Percentiles rank a stretch among this genome's conserved stretches.
These are phyloP conservation scores for Macrophya annulata DNA, from an alignment of 2,888 invertebrate genomes.

Conservation along the genomic window DNA sequence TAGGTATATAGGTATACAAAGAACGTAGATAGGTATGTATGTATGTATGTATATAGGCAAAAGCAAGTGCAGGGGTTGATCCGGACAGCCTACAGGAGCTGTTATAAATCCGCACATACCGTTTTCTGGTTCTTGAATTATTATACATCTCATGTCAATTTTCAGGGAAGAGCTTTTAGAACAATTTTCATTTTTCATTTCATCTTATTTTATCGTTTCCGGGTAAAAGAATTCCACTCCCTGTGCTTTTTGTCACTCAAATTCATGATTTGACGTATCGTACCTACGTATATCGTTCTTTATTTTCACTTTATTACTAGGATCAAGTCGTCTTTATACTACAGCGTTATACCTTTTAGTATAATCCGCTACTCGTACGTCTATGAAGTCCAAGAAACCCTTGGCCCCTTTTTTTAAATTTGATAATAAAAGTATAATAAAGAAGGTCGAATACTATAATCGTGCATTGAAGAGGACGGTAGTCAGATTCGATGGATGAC, in stretches of 20 bases:
- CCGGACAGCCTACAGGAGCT: neutral
- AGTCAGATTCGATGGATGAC: conserved; percentile 45
- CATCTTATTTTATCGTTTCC: too few relatives aligned
- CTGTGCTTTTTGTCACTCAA: neutral
- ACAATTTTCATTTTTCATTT: conserved; percentile 19
- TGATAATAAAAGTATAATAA: conserved; percentile 63
- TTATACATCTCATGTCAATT: conserved; percentile 6
- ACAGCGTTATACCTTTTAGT: too few relatives aligned
- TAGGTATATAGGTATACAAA: neutral
- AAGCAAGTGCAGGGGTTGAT: conserved; percentile 19
- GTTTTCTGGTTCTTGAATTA: conserved; percentile 25
- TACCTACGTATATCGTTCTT: neutral
- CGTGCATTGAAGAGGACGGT: conserved; percentile 10
- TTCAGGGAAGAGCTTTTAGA: neutral
- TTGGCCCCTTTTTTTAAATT: conserved; percentile 56
- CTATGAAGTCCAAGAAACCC: conserved; percentile 24
- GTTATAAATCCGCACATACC: neutral
- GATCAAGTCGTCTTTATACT: neutral
- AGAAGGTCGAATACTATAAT: neutral
- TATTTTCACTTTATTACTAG: neutral
- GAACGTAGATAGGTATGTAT: neutral
- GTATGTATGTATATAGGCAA: neutral
- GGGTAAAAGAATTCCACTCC: too few relatives aligned
- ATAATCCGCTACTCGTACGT: too few relatives aligned
- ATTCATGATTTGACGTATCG: neutral